These are phyloP conservation scores for Coleophora deauratella DNA, from an alignment of 2,888 invertebrate species.

Conservation along the genomic window DNA sequence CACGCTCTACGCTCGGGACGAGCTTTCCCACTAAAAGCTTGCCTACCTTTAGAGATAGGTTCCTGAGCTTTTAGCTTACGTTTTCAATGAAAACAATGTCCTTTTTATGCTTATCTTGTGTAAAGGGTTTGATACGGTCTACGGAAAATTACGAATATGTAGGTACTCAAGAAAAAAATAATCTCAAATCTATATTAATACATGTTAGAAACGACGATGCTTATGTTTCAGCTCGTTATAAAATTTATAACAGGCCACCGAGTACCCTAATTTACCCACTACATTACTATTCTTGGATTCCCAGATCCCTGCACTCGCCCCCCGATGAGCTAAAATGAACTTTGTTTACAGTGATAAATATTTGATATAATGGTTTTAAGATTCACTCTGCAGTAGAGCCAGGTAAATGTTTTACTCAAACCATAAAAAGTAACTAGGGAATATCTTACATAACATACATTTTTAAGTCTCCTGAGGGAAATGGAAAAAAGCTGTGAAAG, in stretches of 20 bases:
- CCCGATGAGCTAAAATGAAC: slow-evolving; percentile 35
- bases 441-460: slow-evolving; percentile 36
- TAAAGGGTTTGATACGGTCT: not conserved
- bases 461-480: slow-evolving; percentile 24
- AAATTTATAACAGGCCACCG: slow-evolving; percentile 12
- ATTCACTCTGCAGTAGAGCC: slow-evolving; percentile 42
- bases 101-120: not conserved
- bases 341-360: slow-evolving; percentile 54
- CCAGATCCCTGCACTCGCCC: slow-evolving; percentile 66
- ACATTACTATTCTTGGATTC: too few species aligned
- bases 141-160: too few species aligned
- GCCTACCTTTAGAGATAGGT: not conserved
- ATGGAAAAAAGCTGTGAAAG: slow-evolving; percentile 16
- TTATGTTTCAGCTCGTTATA: too few species aligned
- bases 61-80: not conserved
- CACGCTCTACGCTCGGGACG: not conserved
- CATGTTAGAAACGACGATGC: too few species aligned
- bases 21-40: not conserved
- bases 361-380: slow-evolving; percentile 15
- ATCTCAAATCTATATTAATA: too few species aligned
- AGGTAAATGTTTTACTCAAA: slow-evolving; percentile 23
- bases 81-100: not conserved
- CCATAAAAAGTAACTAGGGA: slow-evolving; percentile 51
- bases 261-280: slow-evolving; percentile 55
- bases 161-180: too few species aligned